Percentiles rank a stretch among this genome's conserved stretches.
These are phyloP conservation scores for Oxytorus armatus DNA, from an alignment of 2,888 invertebrate genomes.

Conservation along the genomic window DNA sequence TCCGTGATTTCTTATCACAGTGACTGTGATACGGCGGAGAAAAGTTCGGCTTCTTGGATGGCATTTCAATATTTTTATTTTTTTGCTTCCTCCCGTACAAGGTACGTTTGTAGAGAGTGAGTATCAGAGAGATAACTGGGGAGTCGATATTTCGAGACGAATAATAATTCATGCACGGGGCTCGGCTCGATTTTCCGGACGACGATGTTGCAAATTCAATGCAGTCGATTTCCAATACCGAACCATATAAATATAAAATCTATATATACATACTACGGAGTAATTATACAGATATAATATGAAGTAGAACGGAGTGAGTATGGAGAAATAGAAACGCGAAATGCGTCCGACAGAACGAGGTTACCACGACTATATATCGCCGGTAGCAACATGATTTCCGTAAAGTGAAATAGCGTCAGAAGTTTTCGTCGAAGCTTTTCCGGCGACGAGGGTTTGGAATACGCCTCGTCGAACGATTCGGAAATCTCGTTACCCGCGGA, in stretches of 20 bases:
- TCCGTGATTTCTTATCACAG: neutral
- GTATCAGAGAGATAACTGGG: neutral
- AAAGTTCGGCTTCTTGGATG: constrained; percentile 24
- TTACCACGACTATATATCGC: constrained; percentile 14
- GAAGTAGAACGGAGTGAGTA: neutral
- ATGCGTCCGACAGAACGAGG: constrained; percentile 50
- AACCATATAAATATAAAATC: constrained; percentile 36
- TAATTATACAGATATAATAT: constrained; percentile 1
- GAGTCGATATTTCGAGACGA: constrained; percentile 20
- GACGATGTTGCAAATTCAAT: constrained; percentile 17
- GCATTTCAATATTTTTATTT: constrained; percentile 20
- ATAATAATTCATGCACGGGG: constrained; percentile 32
- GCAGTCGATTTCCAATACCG: constrained; percentile 47
- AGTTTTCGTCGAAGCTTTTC: constrained; percentile 22
- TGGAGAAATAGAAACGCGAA: constrained; percentile 31
- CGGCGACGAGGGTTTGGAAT: neutral
- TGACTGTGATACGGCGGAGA: neutral
- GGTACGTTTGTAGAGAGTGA: constrained; percentile 8
- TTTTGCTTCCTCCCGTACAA: constrained; percentile 12
- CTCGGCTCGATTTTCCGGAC: neutral
- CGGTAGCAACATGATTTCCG: constrained; percentile 32
- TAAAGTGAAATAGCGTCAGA: constrained; percentile 28
- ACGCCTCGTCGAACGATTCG: constrained; percentile 29
- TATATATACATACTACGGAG: neutral
- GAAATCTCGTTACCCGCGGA: constrained; percentile 45